A percentile compares a stretch with the other conserved stretches of the same genome.
Conservation (phyloP, 2,888 invertebrate species). For the Spatulosminthurus flaviceps region DNA sequence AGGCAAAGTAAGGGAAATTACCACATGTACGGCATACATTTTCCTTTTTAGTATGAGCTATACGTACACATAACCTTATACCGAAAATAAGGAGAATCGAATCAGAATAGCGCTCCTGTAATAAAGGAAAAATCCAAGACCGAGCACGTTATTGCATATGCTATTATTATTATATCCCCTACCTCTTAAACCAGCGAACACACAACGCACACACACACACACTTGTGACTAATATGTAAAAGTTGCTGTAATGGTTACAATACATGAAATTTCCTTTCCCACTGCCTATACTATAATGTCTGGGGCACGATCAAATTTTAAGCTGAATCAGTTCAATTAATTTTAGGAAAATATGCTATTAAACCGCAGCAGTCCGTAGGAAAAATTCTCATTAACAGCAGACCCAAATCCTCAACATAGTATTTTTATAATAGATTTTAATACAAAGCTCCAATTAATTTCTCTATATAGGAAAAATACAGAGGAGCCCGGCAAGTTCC, state of each 20-base stretch:
- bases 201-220: too few species aligned
- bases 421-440: background rate
- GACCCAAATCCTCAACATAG: background rate
- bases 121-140: too few species aligned
- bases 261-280: slow-evolving; percentile 23
- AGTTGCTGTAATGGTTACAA: too few species aligned
- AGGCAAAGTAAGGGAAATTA: background rate
- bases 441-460: slow-evolving; percentile 24
- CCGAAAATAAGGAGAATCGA: too few species aligned
- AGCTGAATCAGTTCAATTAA: slow-evolving; percentile 29
- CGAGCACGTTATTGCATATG: too few species aligned
- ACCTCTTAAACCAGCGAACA: too few species aligned
- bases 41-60: too few species aligned
- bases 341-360: slow-evolving; percentile 14
- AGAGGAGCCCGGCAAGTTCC: too few species aligned
- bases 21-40: background rate
- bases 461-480: background rate
- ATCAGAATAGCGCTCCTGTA: too few species aligned
- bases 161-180: too few species aligned
- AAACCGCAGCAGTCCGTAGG: background rate
- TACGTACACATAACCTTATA: too few species aligned
- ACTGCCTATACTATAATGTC: slow-evolving; percentile 6
- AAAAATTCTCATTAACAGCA: slow-evolving; percentile 9
- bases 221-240: too few species aligned
- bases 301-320: slow-evolving; percentile 33